phyloP scores from a whole-genome alignment of 2,888 invertebrate species.

The Acanthosepion esculentum region DNA sequence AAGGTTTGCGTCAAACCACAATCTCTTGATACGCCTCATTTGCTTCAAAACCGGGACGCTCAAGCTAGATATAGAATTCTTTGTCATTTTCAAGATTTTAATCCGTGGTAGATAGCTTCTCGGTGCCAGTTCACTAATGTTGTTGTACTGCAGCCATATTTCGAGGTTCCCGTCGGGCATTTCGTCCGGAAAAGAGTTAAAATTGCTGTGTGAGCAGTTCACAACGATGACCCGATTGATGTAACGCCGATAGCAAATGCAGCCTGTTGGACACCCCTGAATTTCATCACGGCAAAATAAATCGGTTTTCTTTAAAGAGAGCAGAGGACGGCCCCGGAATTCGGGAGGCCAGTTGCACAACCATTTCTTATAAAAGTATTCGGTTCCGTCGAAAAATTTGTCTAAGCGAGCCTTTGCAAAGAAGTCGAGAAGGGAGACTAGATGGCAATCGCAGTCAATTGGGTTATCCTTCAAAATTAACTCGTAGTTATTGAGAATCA shows the following conservation, averaged over 20 bases:
- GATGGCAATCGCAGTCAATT: conserved; percentile 38
- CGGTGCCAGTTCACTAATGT: conserved; percentile 51
- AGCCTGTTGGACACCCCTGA: conserved; percentile 52
- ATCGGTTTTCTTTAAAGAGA: conserved; percentile 52
- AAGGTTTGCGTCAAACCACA: conserved; percentile 54
- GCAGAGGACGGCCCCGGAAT: conserved; percentile 49
- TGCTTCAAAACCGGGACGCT: conserved; percentile 48
- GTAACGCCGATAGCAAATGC: conserved; percentile 53
- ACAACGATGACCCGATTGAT: conserved; percentile 52
- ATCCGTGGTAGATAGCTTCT: conserved; percentile 52
- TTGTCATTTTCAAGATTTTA: conserved; percentile 52
- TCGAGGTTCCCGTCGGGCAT: conserved; percentile 55
- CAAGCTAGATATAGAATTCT: conserved; percentile 52
- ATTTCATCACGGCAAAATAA: conserved; percentile 51
- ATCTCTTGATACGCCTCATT: conserved; percentile 47
- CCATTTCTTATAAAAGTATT: conserved; percentile 56
- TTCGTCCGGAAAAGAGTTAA: conserved; percentile 49
- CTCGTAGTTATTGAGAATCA: conserved; percentile 16
- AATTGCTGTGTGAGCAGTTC: conserved; percentile 53
- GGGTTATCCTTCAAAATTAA: not conserved
- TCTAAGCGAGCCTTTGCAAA: not conserved
- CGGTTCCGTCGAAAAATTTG: conserved; percentile 48
- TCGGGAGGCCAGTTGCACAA: conserved; percentile 54
- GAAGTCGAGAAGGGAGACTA: conserved; percentile 15
- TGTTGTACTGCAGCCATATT: conserved; percentile 58